phyloP scores from a whole-genome alignment of 2,888 invertebrate species.

The Calliphora vomitoria region DNA sequence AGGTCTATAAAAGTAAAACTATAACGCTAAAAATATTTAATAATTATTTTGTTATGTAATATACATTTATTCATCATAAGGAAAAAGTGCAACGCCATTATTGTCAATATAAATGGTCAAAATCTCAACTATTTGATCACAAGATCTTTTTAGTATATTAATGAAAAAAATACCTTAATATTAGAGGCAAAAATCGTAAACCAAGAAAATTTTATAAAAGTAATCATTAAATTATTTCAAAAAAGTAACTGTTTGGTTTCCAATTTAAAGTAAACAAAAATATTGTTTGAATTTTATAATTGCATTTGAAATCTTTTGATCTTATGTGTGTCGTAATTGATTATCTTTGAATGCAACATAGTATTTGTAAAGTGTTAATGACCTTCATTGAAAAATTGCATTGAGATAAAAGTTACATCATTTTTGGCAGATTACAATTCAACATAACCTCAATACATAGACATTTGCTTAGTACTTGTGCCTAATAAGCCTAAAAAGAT shows the following conservation, averaged over 20 bases:
- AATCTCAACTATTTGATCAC: conserved; percentile 11
- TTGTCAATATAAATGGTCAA: conserved; percentile 7
- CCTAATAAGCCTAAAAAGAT: conserved; percentile 40
- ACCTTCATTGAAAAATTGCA: conserved; percentile 72
- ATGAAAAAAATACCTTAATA: neutral
- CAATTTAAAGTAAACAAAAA: neutral
- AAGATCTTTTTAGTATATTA: conserved; percentile 19
- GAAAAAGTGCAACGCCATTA: conserved; percentile 44
- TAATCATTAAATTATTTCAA: conserved; percentile 1
- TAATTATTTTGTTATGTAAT: conserved; percentile 59
- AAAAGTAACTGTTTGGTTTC: neutral
- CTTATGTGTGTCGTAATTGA: conserved; percentile 32
- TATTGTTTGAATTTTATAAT: neutral
- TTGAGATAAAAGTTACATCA: conserved; percentile 72
- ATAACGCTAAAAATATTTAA: conserved; percentile 10
- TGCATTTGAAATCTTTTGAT: neutral
- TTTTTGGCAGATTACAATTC: conserved; percentile 66
- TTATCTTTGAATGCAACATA: conserved; percentile 39
- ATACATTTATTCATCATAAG: conserved; percentile 13
- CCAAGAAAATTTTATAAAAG: neutral
- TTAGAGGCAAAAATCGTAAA: neutral
- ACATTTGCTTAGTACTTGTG: conserved; percentile 30
- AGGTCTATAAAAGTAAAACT: neutral
- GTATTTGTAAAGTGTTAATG: conserved; percentile 72
- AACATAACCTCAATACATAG: conserved; percentile 68